Conservation (phyloP, 2,797 vertebrate species). For the Decapterus maruadsi region DNA sequence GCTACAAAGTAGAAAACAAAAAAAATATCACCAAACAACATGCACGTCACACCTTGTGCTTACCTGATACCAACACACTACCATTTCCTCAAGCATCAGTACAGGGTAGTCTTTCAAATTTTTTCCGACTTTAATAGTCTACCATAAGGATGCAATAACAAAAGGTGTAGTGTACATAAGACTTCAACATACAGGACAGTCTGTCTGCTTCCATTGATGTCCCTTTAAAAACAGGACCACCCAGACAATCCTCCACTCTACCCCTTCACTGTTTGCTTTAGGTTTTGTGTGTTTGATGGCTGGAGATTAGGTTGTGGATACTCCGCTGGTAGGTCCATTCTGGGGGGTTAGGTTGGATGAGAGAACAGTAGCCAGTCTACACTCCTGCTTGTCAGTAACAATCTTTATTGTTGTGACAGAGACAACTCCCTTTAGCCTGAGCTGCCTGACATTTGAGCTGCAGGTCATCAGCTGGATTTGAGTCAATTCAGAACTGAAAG, state of each 20-base stretch:
- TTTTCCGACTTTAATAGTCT: background rate
- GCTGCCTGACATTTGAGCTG: background rate
- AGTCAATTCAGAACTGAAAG: background rate
- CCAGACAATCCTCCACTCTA: slow-evolving; percentile 27
- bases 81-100: background rate
- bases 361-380: slow-evolving; percentile 55
- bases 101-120: background rate
- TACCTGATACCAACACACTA: background rate
- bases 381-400: slow-evolving; percentile 24
- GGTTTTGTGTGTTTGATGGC: slow-evolving; percentile 45
- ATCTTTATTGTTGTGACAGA: slow-evolving; percentile 21
- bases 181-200: background rate
- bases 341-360: slow-evolving; percentile 35
- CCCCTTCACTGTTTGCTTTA: slow-evolving; percentile 58
- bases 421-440: slow-evolving; percentile 9
- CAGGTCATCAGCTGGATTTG: slow-evolving; percentile 4
- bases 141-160: background rate
- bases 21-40: no score
- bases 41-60: background rate
- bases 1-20: background rate
- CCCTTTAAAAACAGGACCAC: slow-evolving; percentile 29
- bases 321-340: slow-evolving; percentile 29
- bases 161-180: background rate
- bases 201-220: slow-evolving; percentile 16
- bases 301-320: slow-evolving; percentile 65